phyloP scores from a whole-genome alignment of 1,140 invertebrate genomes.

The Drusus annulatus region DNA sequence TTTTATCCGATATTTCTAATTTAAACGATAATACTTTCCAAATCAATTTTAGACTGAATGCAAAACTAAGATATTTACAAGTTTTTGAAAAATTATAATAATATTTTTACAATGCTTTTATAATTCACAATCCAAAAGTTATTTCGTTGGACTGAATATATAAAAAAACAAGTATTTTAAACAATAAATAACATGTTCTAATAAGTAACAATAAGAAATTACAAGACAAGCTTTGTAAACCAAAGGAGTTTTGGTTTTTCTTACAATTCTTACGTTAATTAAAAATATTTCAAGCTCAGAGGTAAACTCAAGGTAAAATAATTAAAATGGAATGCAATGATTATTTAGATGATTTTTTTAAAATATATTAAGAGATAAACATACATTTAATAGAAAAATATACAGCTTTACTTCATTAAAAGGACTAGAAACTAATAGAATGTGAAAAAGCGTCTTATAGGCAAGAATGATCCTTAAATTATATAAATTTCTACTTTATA shows the following conservation, averaged over 20 bases:
- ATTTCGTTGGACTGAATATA: neutral
- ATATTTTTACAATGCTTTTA: slow-evolving; percentile 1
- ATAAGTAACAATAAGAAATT: neutral
- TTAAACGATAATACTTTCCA: too few species aligned
- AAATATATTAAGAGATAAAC: too few species aligned
- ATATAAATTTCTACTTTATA: too few species aligned
- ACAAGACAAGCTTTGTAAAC: too few species aligned
- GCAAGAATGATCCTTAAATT: neutral
- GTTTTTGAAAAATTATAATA: neutral
- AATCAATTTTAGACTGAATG: neutral
- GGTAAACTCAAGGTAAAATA: too few species aligned
- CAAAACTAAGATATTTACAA: slow-evolving; percentile 1
- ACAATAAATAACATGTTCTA: slow-evolving; percentile 10
- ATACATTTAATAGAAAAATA: slow-evolving; percentile 25
- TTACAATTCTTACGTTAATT: too few species aligned
- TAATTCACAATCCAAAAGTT: slow-evolving; percentile 1
- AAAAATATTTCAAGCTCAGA: too few species aligned
- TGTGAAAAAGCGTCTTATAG: slow-evolving; percentile 9
- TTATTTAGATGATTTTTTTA: too few species aligned
- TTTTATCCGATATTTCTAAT: neutral
- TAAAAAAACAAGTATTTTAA: neutral
- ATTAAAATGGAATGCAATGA: too few species aligned
- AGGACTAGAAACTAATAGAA: slow-evolving; percentile 21
- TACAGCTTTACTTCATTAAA: slow-evolving; percentile 11
- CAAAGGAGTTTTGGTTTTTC: too few species aligned